phyloP scores from a whole-genome alignment of 2,113 vertebrate species.

The Oxyruncus cristatus region DNA sequence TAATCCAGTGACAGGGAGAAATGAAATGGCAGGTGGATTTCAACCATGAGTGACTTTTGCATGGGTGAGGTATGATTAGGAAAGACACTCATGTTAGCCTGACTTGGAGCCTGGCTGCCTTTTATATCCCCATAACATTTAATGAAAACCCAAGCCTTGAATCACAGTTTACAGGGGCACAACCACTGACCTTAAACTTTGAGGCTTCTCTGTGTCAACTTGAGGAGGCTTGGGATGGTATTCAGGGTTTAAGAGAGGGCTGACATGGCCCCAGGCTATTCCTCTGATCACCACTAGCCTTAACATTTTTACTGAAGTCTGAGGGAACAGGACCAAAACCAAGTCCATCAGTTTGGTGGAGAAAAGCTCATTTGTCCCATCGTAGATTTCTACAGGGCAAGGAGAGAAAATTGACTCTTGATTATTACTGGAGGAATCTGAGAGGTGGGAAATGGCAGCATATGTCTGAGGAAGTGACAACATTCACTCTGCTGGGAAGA shows the following conservation, averaged over 20 bases:
- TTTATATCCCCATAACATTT: not conserved
- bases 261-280: not conserved
- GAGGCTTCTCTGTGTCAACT: not conserved
- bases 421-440: not conserved
- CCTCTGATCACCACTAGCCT: not conserved
- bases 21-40: not conserved
- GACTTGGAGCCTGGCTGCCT: not conserved
- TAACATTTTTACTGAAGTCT: not conserved
- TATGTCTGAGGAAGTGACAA: not conserved
- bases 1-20: not conserved
- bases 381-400: not conserved
- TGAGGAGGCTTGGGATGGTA: not conserved
- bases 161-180: not conserved
- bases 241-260: not conserved
- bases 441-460: not conserved
- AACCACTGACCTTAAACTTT: not conserved
- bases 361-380: not conserved
- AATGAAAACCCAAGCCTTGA: not conserved
- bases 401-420: not conserved
- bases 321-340: not conserved
- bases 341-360: not conserved
- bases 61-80: not conserved
- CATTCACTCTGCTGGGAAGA: not conserved
- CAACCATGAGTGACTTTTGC: not conserved
- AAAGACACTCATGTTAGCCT: not conserved